Evolutionary conservation across 1,140 invertebrate species (phyloP), one percentile per base, ranked within the genome.

Genomic region (Belonocnema kinseyi): DNA sequence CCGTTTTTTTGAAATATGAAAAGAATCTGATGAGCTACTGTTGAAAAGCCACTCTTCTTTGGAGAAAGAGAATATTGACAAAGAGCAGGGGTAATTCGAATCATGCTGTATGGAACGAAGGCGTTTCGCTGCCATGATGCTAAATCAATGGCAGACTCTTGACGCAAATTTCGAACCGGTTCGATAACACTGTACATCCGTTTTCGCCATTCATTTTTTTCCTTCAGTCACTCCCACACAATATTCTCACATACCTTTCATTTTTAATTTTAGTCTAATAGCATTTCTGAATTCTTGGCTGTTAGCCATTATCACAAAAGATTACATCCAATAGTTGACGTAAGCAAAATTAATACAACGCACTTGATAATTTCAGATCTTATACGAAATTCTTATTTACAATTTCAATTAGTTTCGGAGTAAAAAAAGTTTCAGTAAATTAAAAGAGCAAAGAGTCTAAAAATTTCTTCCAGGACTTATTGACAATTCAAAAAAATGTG

Each of bases 81-180:
- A 54, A 54, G n/a, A 17, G n/a, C n/a, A 54, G 53, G 61, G 61
- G 26, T 14, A n/a, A 66, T 66, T 66, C 16, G 17, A 10, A 17
- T 54, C 53, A 46, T 40, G 61, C 14, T 66, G 40, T 16, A 66
- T 40, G 40, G 11, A 14, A 21, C 26, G n/a, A 66, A 66, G 26
- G 40, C 61, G 40, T 13, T 66, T 66, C 61, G 13, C 26, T 46
- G 33, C 33, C 61, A 66, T 66, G 61, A 40, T 33, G 26, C 16
- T 40, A 66, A 66, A 66, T 66, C 26, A 66, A 66, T 66, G 33
- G 74, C 77, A 76, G 53, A 54, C 53, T 73, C 76, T 33, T 73
- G 76, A 81, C 51, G 52, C 4, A 26, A 71, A n/a, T 46, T 46
- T 46, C 40, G 40, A 46, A 46, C 40, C 40, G 40, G 40, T 46